Evolutionary conservation across 2,113 vertebrate species (phyloP).

Genomic region (Octodon degus): DNA sequence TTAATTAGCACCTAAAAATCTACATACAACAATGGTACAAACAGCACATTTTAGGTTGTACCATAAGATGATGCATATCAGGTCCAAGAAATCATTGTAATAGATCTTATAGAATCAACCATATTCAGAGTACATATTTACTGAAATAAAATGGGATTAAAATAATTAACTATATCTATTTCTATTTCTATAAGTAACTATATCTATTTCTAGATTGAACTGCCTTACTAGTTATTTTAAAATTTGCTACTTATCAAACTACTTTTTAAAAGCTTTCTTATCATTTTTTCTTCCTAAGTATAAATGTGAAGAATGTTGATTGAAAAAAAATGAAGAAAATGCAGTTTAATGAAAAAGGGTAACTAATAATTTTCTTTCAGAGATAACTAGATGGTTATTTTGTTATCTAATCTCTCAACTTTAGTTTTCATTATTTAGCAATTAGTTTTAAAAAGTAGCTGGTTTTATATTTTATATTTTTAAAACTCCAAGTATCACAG

Average conservation of each 20-base stretch:
- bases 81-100: slow-evolving; percentile 8
- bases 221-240: neutral
- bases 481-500: slow-evolving; percentile 26
- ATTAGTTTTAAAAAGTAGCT: slow-evolving; percentile 4
- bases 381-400: neutral
- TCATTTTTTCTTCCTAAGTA: neutral
- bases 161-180: neutral
- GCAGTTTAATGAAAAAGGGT: neutral
- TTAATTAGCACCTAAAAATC: neutral
- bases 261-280: neutral
- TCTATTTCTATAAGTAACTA: too few relatives aligned
- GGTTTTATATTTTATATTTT: slow-evolving; percentile 31
- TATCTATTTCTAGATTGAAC: neutral
- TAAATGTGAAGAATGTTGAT: neutral
- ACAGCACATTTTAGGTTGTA: neutral
- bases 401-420: neutral
- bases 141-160: neutral
- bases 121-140: neutral
- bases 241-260: neutral
- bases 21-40: neutral
- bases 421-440: neutral
- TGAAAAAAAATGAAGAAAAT: neutral
- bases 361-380: neutral
- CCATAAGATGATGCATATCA: neutral
- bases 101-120: slow-evolving; percentile 1